Base-by-base conservation (phyloP, 2,113 vertebrate genomes). In the Neoarius graeffei region DNA sequence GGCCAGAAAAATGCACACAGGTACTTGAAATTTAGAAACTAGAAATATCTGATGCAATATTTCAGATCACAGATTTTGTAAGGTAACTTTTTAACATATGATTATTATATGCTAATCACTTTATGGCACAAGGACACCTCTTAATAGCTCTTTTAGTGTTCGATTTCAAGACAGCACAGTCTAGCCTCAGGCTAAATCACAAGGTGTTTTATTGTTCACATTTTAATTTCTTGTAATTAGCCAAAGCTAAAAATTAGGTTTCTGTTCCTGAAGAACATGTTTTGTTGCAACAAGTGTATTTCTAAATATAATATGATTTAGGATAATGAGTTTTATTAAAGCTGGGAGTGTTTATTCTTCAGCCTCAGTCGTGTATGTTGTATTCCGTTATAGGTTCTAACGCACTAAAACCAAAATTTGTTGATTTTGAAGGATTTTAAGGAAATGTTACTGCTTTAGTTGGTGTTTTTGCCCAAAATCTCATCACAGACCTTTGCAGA, bases 111-210 rank as follows among this genome's bases (percentile, higher is more conserved):
- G 57, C 42, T 9, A 6, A 3, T 42, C 79, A 35, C 7, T 59
- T 9, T 57, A 35, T 57, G n/a, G 54, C n/a, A 30, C 54, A 35
- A 81, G n/a, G 54, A 81, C 56, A 57, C 27, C 10, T 81, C 4
- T 42, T 81, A 81, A 20, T 59, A 14, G 30, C 10, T 62, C 19
- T 82, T 42, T 56, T 27, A 3, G 15, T 60, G 56, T 56, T 81
- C n/a, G 76, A 62, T 82, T 82, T 82, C 57, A 60, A 35, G 30
- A 82, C 30, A 60, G 9, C 13, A 30, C n/a, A 42, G 9, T 82
- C 19, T 82, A 42, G 20, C 25, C 80, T 82, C 80, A 62, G 80
- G 80, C 57, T 62, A 82, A 62, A 82, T 25, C 20, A 60, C 10
- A 42, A 82, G 57, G 19, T 62, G 57, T 23, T 82, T 59, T 57